Conservation (phyloP, 2,888 invertebrate genomes). For the Diabrotica balteata region DNA sequence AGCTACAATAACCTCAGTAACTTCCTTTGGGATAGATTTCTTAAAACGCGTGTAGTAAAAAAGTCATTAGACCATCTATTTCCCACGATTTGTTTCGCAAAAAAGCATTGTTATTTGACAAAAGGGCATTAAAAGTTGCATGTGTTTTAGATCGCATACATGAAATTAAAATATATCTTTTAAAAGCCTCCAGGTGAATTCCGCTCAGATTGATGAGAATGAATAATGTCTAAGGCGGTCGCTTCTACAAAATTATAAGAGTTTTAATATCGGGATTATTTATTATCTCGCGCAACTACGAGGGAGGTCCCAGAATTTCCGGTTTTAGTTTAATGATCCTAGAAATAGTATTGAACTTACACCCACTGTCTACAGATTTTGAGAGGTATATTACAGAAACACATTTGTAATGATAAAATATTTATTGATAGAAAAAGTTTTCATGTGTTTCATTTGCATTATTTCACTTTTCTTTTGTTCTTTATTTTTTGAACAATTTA, state of each 20-base stretch:
- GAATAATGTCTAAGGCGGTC: neutral
- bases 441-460: too few relatives aligned
- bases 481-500: too few relatives aligned
- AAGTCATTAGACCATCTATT: neutral
- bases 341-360: neutral
- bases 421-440: too few relatives aligned
- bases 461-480: too few relatives aligned
- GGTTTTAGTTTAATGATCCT: neutral
- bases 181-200: conserved; percentile 14
- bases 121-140: conserved; percentile 16
- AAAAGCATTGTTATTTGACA: conserved; percentile 15
- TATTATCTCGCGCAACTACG: neutral
- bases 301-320: neutral
- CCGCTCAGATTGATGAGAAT: conserved; percentile 12
- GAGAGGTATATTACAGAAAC: too few relatives aligned
- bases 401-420: too few relatives aligned
- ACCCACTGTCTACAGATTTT: neutral
- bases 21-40: too few relatives aligned
- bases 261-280: neutral
- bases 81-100: conserved; percentile 17
- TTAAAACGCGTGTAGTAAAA: neutral
- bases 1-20: too few relatives aligned
- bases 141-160: conserved; percentile 9
- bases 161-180: conserved; percentile 13
- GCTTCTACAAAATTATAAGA: neutral